phyloP scores from a whole-genome alignment of 2,113 vertebrate genomes.

The Machaerirhynchus nigripectus region DNA sequence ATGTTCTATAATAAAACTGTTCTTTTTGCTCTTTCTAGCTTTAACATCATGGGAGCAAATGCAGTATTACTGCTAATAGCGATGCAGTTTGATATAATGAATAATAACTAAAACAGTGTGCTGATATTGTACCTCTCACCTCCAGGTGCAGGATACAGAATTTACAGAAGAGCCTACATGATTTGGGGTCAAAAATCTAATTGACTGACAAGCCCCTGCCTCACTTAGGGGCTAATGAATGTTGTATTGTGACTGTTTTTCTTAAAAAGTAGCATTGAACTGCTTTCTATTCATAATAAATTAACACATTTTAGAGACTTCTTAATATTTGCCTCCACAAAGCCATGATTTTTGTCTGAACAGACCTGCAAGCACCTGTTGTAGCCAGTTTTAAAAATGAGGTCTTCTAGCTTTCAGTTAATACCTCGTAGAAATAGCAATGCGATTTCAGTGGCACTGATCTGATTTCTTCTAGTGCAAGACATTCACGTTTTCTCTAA shows the following conservation, averaged over 20 bases:
- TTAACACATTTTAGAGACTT: conserved; percentile 65
- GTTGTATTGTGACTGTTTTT: conserved; percentile 66
- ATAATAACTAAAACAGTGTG: conserved; percentile 35
- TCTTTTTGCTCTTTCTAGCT: background rate
- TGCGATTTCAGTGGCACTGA: conserved; percentile 60
- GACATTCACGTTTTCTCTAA: conserved; percentile 48
- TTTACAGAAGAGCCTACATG: conserved; percentile 38
- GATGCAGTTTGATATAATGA: conserved; percentile 22
- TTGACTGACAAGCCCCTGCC: conserved; percentile 65
- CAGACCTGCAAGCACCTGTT: conserved; percentile 70
- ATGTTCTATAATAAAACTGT: background rate
- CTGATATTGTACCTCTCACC: conserved; percentile 60
- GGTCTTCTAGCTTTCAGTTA: conserved; percentile 49
- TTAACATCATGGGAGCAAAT: background rate
- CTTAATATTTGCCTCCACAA: conserved; percentile 66
- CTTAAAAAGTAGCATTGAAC: conserved; percentile 59
- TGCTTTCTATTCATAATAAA: conserved; percentile 70
- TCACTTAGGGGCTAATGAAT: conserved; percentile 63
- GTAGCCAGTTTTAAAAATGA: conserved; percentile 59
- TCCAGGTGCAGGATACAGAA: conserved; percentile 54
- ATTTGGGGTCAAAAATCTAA: conserved; percentile 48
- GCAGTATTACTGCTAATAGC: background rate
- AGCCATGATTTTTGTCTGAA: conserved; percentile 61
- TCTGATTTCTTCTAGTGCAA: conserved; percentile 58
- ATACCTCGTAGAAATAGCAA: conserved; percentile 64